A percentile compares a stretch with the other conserved stretches of the same genome.
These are phyloP conservation scores for Parnassius apollo DNA, from an alignment of 2,888 invertebrate species.

Conservation along the genomic window DNA sequence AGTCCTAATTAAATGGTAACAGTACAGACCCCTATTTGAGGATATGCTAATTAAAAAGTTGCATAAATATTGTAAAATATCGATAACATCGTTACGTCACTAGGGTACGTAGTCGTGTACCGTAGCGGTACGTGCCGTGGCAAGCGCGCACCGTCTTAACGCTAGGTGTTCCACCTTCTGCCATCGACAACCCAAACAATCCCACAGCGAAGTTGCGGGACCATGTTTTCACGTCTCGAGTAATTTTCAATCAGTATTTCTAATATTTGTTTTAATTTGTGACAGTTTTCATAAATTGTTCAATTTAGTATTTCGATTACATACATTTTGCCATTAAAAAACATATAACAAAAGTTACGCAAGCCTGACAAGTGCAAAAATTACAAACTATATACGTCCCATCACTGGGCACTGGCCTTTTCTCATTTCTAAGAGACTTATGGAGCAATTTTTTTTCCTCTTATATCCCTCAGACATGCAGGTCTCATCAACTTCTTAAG, in stretches of 20 bases:
- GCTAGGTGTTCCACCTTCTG: constrained; percentile 51
- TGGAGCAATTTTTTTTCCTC: no score
- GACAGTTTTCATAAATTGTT: no score
- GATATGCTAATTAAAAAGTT: background rate
- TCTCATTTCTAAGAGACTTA: no score
- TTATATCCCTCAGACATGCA: no score
- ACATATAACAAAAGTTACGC: no score
- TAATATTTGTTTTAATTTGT: background rate
- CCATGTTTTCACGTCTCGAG: constrained; percentile 5
- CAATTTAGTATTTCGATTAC: no score
- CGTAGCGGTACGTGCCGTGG: constrained; percentile 61
- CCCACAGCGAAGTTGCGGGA: constrained; percentile 32
- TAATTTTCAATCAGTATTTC: background rate
- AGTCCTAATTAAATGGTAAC: no score
- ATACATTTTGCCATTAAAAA: background rate
- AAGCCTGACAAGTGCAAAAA: no score
- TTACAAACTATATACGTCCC: no score
- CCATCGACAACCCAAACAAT: constrained; percentile 55
- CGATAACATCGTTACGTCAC: constrained; percentile 37
- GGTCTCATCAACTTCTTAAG: no score
- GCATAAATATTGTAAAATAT: constrained; percentile 29
- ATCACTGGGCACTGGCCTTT: no score
- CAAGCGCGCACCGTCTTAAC: constrained; percentile 67
- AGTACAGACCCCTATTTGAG: no score
- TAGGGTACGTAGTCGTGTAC: constrained; percentile 35